Base-by-base conservation (phyloP, 2,888 invertebrate species). In the Chrysolina oricalcia region DNA sequence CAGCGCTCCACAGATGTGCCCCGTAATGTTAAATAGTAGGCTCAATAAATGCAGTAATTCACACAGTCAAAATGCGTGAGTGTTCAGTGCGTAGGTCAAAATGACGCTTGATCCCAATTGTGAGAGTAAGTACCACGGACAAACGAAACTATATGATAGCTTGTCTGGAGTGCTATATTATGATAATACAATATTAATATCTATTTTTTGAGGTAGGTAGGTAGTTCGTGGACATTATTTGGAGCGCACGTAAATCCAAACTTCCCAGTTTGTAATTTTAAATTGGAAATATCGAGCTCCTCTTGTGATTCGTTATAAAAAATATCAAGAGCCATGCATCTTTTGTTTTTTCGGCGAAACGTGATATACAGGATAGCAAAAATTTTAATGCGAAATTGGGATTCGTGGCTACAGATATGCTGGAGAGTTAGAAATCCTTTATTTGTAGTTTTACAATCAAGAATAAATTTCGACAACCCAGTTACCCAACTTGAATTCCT, bases 21-120 rank as follows among this genome's bases (percentile, higher is more conserved):
- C 59, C 59, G 59, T 59, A 59, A 59, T 35, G 59, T 15, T 35
- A 35, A n/a, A 15, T 59, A 59, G 27, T 9, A 59, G 59, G 59
- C 9, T 59, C 59, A 8, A 59, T 59, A 35, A 59, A 27, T 59
- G 59, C 27, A 27, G 27, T 59, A 59, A 59, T 59, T 59, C 59
- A 59, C 59, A 59, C 59, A 59, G 59, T 59, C 15, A 59, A 59
- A 59, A 59, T 59, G 59, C 59, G 59, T 59, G 59, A 35, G 59
- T 59, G 59, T 59, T 27, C 59, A n/a, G 27, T 59, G 59, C 59
- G 59, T 59, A 59, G 59, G 59, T 59, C 59, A 59, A 59, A 59
- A 59, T 59, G 59, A 59, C 59, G 59, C 59, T 59, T 59, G 59
- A 59, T 59, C 59, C 35, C 59, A 59, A 59, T 59, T 59, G 59